Evolutionary conservation across 2,113 vertebrate genomes (phyloP).

Genomic region (Lepus americanus): DNA sequence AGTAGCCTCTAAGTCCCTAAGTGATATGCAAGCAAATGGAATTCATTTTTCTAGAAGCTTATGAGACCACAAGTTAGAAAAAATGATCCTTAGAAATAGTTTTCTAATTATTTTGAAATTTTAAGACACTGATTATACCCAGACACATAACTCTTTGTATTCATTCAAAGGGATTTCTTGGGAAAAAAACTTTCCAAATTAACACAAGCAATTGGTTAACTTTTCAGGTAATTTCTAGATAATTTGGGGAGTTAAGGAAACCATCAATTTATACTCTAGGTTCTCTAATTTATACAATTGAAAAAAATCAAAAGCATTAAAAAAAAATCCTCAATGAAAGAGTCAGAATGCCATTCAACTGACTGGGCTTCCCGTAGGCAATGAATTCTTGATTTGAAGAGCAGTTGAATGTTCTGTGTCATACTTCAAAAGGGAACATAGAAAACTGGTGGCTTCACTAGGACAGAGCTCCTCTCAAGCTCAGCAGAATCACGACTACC

Average conservation of each 20-base stretch:
- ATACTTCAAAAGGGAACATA: conserved; percentile 19
- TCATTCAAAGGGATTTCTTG: not conserved
- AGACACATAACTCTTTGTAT: not conserved
- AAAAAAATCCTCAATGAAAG: conserved; percentile 7
- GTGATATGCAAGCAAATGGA: not conserved
- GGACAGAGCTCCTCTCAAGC: not conserved
- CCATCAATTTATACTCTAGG: not conserved
- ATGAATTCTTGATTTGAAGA: conserved; percentile 33
- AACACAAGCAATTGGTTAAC: conserved; percentile 26
- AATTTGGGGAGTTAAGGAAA: not conserved
- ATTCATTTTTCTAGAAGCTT: conserved; percentile 18
- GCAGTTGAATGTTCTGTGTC: not conserved
- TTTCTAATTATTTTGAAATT: conserved; percentile 31
- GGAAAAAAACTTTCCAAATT: conserved; percentile 33
- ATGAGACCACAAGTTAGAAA: conserved; percentile 17
- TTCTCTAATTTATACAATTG: not conserved
- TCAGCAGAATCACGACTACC: conserved; percentile 14
- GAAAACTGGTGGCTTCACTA: not conserved
- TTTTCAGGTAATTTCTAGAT: conserved; percentile 12
- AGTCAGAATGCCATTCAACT: conserved; percentile 33
- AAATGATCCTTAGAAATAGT: not conserved
- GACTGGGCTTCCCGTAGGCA: not conserved
- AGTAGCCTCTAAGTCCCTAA: not conserved
- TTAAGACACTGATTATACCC: not conserved
- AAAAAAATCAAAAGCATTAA: conserved; percentile 50